Evolutionary conservation across 1,140 invertebrate species (phyloP).

Genomic region (Trichonephila clavata): DNA sequence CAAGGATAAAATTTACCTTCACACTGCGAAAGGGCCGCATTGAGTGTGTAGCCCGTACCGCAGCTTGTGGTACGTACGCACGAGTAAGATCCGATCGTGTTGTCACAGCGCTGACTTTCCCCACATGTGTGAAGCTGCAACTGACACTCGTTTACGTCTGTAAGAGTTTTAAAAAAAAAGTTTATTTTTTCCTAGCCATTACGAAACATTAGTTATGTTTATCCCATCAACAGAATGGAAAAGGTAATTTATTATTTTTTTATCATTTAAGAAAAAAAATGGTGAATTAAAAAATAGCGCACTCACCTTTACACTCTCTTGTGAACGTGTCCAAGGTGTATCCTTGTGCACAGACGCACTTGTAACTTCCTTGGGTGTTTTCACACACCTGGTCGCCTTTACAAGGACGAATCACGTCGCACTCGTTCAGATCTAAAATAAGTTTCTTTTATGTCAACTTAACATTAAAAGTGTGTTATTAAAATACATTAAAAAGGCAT

Average conservation of each 20-base stretch:
- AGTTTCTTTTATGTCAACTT: no score
- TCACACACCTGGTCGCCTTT: conserved; percentile 79
- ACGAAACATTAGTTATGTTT: no score
- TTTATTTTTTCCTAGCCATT: no score
- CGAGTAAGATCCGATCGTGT: conserved; percentile 92
- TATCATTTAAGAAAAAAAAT: no score
- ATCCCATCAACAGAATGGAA: no score
- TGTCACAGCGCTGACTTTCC: conserved; percentile 91
- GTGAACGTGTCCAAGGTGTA: conserved; percentile 83
- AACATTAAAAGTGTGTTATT: no score
- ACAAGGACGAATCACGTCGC: conserved; percentile 83
- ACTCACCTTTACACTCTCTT: conserved; percentile 83
- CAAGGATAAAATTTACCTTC: conserved; percentile 32
- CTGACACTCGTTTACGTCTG: conserved; percentile 87
- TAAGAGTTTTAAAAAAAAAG: conserved; percentile 2
- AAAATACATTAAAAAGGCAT: no score
- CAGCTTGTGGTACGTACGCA: conserved; percentile 92
- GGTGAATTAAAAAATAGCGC: no score
- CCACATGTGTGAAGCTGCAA: conserved; percentile 83
- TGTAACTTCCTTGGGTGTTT: conserved; percentile 79
- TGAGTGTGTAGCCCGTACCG: conserved; percentile 97
- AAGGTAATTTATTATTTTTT: no score
- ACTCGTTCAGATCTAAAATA: conserved; percentile 92
- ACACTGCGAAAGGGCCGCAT: conserved; percentile 86
- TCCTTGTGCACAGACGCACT: conserved; percentile 82